phyloP scores from a whole-genome alignment of 92 coral and sea anemone species.

The Meandrina meandrites region DNA sequence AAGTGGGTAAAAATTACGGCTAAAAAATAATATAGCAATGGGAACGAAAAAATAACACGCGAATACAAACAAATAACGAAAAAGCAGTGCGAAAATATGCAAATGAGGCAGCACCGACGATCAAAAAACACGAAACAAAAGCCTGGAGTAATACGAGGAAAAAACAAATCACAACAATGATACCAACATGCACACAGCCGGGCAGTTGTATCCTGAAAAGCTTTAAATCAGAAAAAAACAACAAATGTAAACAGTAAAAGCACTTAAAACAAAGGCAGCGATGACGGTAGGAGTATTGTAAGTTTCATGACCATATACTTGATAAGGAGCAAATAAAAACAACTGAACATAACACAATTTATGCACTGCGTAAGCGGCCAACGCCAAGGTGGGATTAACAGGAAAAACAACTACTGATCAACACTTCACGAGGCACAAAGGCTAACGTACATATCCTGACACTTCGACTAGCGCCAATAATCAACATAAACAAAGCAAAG shows the following conservation, averaged over 20 bases:
- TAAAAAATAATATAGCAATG: too few species aligned
- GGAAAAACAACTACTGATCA: neutral
- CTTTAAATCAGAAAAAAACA: too few species aligned
- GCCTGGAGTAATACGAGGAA: neutral
- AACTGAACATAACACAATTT: neutral
- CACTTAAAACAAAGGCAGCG: too few species aligned
- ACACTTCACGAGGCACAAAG: neutral
- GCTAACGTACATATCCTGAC: neutral
- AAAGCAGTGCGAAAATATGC: neutral
- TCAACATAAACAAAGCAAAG: too few species aligned
- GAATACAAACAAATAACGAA: too few species aligned
- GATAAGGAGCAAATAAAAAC: neutral
- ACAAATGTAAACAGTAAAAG: neutral
- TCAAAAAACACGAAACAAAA: neutral
- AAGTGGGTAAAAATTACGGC: too few species aligned
- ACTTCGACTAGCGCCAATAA: neutral
- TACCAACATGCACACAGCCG: neutral
- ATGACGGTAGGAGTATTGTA: too few species aligned
- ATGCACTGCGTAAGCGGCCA: neutral
- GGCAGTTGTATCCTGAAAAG: neutral
- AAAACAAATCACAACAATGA: neutral
- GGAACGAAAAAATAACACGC: too few species aligned
- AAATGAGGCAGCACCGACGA: neutral
- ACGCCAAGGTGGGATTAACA: neutral
- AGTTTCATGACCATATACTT: too few species aligned